phyloP scores from a whole-genome alignment of 2,797 vertebrate species.

The Cryptoblepharus egeriae region DNA sequence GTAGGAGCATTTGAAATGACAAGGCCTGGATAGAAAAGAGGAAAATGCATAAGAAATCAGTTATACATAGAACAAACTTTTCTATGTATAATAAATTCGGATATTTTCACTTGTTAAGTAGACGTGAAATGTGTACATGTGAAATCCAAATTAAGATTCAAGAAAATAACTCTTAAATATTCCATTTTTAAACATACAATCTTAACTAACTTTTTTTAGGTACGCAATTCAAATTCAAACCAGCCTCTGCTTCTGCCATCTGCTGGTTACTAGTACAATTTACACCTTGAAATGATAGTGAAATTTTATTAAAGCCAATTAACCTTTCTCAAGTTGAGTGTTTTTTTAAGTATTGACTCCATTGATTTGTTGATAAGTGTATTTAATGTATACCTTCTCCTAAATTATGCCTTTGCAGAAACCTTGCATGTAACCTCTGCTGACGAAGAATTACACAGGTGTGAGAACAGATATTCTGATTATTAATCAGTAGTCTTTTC shows the following conservation, averaged over 20 bases:
- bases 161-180: conserved; percentile 37
- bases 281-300: conserved; percentile 64
- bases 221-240: conserved; percentile 45
- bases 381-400: conserved; percentile 54
- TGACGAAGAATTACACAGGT: conserved; percentile 38
- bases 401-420: conserved; percentile 45
- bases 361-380: conserved; percentile 59
- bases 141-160: conserved; percentile 23
- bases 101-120: conserved; percentile 32
- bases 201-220: conserved; percentile 67
- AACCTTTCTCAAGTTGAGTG: conserved; percentile 59
- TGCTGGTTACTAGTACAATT: conserved; percentile 72
- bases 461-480: conserved; percentile 25
- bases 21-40: conserved; percentile 47
- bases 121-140: conserved; percentile 15
- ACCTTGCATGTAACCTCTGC: conserved; percentile 34
- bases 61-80: not conserved
- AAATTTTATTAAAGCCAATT: conserved; percentile 66
- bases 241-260: conserved; percentile 77
- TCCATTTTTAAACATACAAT: conserved; percentile 30
- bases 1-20: not conserved
- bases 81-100: not conserved
- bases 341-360: conserved; percentile 65
- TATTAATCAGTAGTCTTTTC: conserved; percentile 28
- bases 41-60: conserved; percentile 45